Percentiles rank a stretch among this genome's conserved stretches.
These are phyloP conservation scores for Dryas iulia DNA, from an alignment of 1,140 invertebrate species.

Conservation along the genomic window DNA sequence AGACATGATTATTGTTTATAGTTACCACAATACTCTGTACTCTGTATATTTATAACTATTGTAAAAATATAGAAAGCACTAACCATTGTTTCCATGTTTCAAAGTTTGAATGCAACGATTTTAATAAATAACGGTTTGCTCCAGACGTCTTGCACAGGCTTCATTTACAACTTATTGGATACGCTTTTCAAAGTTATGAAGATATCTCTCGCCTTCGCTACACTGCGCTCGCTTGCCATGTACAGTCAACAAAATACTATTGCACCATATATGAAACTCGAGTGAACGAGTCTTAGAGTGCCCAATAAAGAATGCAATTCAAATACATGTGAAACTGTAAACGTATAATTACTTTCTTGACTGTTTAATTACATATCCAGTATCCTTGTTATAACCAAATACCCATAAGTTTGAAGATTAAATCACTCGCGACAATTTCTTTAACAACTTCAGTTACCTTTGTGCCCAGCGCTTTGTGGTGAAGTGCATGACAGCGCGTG, in stretches of 20 bases:
- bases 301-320: not conserved
- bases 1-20: not conserved
- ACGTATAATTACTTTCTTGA: constrained; percentile 6
- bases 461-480: constrained; percentile 47
- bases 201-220: constrained; percentile 31
- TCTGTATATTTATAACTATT: constrained; percentile 12
- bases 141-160: constrained; percentile 16
- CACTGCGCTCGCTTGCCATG: not conserved
- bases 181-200: constrained; percentile 51
- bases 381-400: not conserved
- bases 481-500: constrained; percentile 33
- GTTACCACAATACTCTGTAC: not conserved
- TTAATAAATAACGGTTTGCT: constrained; percentile 10
- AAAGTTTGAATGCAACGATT: constrained; percentile 11
- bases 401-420: constrained; percentile 33
- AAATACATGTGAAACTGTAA: not conserved
- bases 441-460: constrained; percentile 43
- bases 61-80: not conserved
- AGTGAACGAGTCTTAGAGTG: not conserved
- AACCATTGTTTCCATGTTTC: not conserved
- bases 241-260: not conserved
- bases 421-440: constrained; percentile 65
- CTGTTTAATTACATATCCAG: constrained; percentile 5
- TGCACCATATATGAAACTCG: not conserved
- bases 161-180: constrained; percentile 39